A percentile compares a stretch with the other conserved stretches of the same genome.
These are phyloP conservation scores for Aselliscus stoliczkanus DNA, from an alignment of 2,797 vertebrate genomes.

Conservation along the genomic window DNA sequence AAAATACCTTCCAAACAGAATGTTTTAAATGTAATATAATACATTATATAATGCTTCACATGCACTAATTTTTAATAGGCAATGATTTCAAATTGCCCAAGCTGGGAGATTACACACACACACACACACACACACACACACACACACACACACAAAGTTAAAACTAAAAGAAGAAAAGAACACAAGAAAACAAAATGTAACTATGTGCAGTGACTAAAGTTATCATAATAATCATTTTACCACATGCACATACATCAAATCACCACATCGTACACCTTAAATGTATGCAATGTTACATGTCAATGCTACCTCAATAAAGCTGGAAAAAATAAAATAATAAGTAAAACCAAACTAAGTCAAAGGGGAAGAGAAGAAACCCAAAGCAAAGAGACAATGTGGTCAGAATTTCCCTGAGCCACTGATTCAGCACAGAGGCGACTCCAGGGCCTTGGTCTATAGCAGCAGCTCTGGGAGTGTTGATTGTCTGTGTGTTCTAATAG, in stretches of 20 bases:
- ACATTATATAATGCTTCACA: neutral
- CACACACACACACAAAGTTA: neutral
- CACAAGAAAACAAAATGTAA: neutral
- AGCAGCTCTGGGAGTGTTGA: constrained; percentile 78
- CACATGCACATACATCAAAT: neutral
- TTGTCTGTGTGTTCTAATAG: constrained; percentile 84
- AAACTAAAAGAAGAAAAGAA: neutral
- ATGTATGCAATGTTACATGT: neutral
- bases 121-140: too few species aligned
- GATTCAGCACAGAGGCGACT: neutral
- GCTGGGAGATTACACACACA: neutral
- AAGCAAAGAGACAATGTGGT: neutral
- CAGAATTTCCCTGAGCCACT: neutral
- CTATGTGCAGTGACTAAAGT: neutral
- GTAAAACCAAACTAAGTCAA: neutral
- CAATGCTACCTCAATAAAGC: neutral
- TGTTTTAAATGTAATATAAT: neutral
- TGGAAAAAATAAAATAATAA: neutral
- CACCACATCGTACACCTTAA: neutral
- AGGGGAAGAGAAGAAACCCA: too few species aligned
- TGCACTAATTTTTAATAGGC: neutral
- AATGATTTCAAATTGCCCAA: neutral
- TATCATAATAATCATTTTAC: neutral
- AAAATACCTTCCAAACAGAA: neutral
- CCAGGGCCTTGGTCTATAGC: neutral